A percentile compares a stretch with the other conserved stretches of the same genome.
Evolutionary conservation across 2,888 invertebrate genomes (phyloP).

Genomic region (Nomada ferruginata): DNA sequence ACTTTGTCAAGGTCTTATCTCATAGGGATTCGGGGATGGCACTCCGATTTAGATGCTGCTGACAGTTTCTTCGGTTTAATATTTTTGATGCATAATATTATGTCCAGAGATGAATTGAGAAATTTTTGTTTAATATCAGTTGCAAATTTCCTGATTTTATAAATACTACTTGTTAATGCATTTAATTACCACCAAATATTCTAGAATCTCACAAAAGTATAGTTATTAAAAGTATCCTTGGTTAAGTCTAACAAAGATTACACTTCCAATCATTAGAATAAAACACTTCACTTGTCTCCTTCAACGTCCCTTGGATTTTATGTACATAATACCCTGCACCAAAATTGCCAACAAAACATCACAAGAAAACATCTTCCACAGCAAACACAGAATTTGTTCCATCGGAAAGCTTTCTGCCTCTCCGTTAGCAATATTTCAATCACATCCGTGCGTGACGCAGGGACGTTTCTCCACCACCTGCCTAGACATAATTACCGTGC

Average conservation of each 20-base stretch:
- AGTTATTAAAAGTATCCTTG: no score
- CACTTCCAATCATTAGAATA: not conserved
- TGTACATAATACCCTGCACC: not conserved
- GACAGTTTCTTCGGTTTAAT: not conserved
- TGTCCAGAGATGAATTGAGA: no score
- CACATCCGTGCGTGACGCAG: slow-evolving; percentile 2
- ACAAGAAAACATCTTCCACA: not conserved
- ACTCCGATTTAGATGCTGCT: not conserved
- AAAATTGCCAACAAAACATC: not conserved
- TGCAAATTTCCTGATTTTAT: no score
- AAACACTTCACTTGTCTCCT: not conserved
- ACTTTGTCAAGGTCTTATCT: slow-evolving; percentile 40
- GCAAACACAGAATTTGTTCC: not conserved
- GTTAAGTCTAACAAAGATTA: no score
- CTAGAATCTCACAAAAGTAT: no score
- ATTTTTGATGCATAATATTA: not conserved
- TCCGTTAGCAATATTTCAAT: slow-evolving; percentile 3
- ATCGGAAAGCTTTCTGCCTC: not conserved
- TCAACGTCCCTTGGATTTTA: not conserved
- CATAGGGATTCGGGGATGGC: not conserved
- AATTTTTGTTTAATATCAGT: no score
- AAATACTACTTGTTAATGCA: no score
- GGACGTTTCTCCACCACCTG: not conserved
- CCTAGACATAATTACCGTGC: slow-evolving; percentile 37
- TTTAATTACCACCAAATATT: no score